These are phyloP conservation scores for Galeopsomyia nigrocyanea DNA, from an alignment of 2,888 invertebrate genomes.

Conservation along the genomic window DNA sequence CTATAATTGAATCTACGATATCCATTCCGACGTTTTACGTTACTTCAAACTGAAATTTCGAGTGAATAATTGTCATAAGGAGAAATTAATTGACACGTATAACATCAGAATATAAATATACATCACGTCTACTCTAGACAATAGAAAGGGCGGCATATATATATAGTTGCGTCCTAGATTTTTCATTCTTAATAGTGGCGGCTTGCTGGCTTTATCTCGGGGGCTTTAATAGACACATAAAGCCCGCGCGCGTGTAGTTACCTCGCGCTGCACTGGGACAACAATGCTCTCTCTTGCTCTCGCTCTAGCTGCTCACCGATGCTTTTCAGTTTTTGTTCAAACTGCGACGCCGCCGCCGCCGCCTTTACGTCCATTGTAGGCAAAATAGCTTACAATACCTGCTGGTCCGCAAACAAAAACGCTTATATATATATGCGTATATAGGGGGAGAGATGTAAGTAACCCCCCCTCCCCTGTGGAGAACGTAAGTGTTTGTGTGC, in stretches of 20 bases:
- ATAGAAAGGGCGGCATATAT: too few species aligned
- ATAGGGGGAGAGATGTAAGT: too few species aligned
- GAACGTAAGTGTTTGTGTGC: too few species aligned
- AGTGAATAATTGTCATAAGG: too few species aligned
- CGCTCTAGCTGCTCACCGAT: not conserved
- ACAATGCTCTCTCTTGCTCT: constrained; percentile 11
- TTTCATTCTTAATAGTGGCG: not conserved
- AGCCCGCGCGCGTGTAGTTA: constrained; percentile 5
- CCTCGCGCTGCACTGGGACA: not conserved
- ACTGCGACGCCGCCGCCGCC: constrained; percentile 33
- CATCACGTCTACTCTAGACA: too few species aligned
- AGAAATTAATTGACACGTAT: too few species aligned
- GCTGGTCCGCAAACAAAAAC: constrained; percentile 46
- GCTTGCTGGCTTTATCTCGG: not conserved
- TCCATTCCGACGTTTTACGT: too few species aligned
- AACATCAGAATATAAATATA: too few species aligned
- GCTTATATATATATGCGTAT: too few species aligned
- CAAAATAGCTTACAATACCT: constrained; percentile 56
- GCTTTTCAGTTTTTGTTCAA: constrained; percentile 48
- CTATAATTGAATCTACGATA: too few species aligned
- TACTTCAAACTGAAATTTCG: too few species aligned
- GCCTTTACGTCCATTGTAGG: constrained; percentile 47
- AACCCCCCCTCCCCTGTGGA: too few species aligned
- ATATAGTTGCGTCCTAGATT: constrained; percentile 19
- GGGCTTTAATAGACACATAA: constrained; percentile 19